Percentiles rank a stretch among this genome's conserved stretches.
Conservation (phyloP, 1,140 invertebrate genomes). For the Sipha flava region DNA sequence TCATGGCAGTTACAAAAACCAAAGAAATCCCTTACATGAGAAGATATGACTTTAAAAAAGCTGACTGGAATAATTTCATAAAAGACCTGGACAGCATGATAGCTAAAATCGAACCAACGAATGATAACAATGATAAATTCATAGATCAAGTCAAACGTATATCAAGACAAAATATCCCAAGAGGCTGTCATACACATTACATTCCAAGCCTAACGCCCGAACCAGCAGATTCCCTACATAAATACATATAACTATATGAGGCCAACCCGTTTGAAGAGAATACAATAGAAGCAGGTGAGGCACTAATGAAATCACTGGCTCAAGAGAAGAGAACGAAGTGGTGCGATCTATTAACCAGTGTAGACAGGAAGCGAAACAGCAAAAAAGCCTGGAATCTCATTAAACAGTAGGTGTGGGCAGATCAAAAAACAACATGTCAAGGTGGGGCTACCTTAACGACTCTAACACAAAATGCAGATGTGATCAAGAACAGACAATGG, state of each 20-base stretch:
- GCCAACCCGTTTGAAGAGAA: no score
- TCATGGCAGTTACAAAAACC: neutral
- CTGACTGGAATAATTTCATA: neutral
- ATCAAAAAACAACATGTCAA: no score
- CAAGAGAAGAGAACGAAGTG: neutral
- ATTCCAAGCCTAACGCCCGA: neutral
- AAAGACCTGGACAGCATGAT: constrained; percentile 1
- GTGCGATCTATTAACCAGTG: neutral
- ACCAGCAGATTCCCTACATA: neutral
- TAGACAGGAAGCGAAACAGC: constrained; percentile 23
- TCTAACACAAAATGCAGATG: no score
- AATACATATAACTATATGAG: no score
- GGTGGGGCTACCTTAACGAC: no score
- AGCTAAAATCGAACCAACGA: neutral
- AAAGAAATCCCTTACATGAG: neutral
- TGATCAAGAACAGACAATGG: no score
- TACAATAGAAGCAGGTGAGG: no score
- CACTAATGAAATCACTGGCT: neutral
- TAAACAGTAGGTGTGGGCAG: neutral
- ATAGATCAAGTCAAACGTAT: neutral
- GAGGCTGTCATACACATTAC: constrained; percentile 15
- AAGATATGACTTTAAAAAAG: constrained; percentile 23
- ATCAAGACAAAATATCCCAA: constrained; percentile 13
- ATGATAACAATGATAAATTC: neutral
- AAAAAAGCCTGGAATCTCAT: constrained; percentile 7